A percentile compares a stretch with the other conserved stretches of the same genome.
phyloP scores from a whole-genome alignment of 1,140 invertebrate species.

The Dufourea novaeangliae region DNA sequence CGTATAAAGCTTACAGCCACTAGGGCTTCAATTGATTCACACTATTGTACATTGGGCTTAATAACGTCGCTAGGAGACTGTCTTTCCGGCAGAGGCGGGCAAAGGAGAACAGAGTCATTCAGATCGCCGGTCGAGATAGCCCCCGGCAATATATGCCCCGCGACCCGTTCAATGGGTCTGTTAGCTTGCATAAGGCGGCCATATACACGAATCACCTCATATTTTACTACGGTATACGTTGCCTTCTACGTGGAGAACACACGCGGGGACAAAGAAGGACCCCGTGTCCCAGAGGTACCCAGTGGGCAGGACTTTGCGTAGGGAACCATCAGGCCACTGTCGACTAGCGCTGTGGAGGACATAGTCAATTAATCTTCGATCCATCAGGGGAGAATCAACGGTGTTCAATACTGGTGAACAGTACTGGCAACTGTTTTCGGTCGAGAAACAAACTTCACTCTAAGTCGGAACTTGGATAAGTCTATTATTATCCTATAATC shows the following conservation, averaged over 20 bases:
- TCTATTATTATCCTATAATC: background rate
- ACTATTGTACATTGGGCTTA: too few species aligned
- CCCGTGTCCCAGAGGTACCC: slow-evolving; percentile 26
- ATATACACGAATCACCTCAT: slow-evolving; percentile 9
- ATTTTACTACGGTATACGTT: slow-evolving; percentile 30
- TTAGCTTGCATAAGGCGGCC: slow-evolving; percentile 33
- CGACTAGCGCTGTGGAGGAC: background rate
- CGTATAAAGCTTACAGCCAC: too few species aligned
- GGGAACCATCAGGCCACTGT: background rate
- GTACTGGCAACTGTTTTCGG: background rate
- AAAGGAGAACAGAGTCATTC: slow-evolving; percentile 34
- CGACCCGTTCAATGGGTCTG: slow-evolving; percentile 34
- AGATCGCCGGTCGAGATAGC: slow-evolving; percentile 36
- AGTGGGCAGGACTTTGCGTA: background rate
- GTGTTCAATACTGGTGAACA: background rate
- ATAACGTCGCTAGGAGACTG: background rate
- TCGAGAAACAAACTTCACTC: background rate
- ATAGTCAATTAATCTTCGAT: slow-evolving; percentile 7
- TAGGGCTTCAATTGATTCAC: too few species aligned
- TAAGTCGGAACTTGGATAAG: background rate
- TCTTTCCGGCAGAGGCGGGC: background rate
- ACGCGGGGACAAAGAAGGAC: slow-evolving; percentile 21
- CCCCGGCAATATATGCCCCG: slow-evolving; percentile 18
- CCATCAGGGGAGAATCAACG: background rate
- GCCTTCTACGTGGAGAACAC: background rate